Base-by-base conservation (phyloP, 2,888 invertebrate species). In the Heliconius sara region DNA sequence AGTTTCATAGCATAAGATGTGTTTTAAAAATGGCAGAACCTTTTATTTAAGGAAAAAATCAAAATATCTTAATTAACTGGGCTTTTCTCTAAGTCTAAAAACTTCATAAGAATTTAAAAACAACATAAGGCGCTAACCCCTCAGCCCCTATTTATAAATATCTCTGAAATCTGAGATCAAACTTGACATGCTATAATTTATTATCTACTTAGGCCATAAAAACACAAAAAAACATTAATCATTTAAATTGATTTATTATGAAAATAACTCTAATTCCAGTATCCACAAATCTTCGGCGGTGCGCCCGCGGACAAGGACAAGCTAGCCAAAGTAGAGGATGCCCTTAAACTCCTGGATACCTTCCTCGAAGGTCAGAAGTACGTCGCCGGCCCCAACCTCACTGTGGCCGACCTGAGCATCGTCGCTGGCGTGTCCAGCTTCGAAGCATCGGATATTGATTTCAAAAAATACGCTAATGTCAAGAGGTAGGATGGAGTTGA, bases 321-420 rank as follows among this genome's bases (percentile, higher is more conserved):
- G 89, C 90, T 96, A 82, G 96, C 96, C 84, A 97, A 97, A 88
- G 95, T 98, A 71, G 96, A 96, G 67, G 96, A 96, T 3, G 97
- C 97, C 2, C 94, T 97, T 74, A 95, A 95, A 60, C 96, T 97
- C 83, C 91, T 98, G 57, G 96, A 98, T 85, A 96, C 91, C n/a
- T 97, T 97, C 93, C 95, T 98, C 47, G 96, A 96, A 70, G 96
- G 96, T 0, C 96, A 97, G 85, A 95, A 96, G 83, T 98, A 96
- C 91, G 96, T 94, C 60, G 97, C 97, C 25, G 98, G 98, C 22
- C 95, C 96, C 80, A 94, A 94, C 80, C 92, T 98, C 77, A 98
- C 98, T 27, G 89, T 98, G 27, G 98, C 98, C 12, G 98, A 98
- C 91, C 94, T 98, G 67, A 92, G 96, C 60, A 89, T 98, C 71